phyloP scores from a whole-genome alignment of 2,113 vertebrate species.

The Neopipo cinnamomea region DNA sequence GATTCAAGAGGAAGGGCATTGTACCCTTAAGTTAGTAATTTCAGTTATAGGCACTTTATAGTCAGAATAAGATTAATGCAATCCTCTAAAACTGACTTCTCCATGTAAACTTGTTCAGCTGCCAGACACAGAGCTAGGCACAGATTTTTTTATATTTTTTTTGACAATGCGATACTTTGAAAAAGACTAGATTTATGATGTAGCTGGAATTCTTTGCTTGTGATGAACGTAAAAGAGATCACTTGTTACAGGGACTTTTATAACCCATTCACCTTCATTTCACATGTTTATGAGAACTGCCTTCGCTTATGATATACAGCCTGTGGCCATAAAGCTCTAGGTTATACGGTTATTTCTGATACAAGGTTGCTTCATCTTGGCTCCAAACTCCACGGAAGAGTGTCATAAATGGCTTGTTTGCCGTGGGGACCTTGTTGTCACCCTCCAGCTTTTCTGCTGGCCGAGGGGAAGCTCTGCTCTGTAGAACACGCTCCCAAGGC shows the following conservation, averaged over 20 bases:
- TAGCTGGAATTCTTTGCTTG: conserved; percentile 74
- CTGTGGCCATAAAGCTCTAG: conserved; percentile 73
- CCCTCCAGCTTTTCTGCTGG: conserved; percentile 35
- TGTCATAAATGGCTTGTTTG: conserved; percentile 77
- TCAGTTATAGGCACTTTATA: conserved; percentile 59
- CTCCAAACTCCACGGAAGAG: conserved; percentile 76
- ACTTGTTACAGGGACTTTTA: conserved; percentile 77
- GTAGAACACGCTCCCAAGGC: not conserved
- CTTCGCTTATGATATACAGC: conserved; percentile 76
- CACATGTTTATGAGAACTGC: conserved; percentile 77
- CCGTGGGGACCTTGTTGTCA: conserved; percentile 48
- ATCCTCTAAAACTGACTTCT: conserved; percentile 64
- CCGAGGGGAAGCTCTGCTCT: not conserved
- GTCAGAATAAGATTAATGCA: conserved; percentile 56
- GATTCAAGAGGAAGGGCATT: conserved; percentile 66
- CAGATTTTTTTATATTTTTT: conserved; percentile 16
- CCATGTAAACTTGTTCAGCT: conserved; percentile 62
- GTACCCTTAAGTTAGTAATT: conserved; percentile 63
- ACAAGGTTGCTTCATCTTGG: conserved; percentile 72
- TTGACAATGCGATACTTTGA: conserved; percentile 66
- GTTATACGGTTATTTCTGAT: conserved; percentile 76
- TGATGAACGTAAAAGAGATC: conserved; percentile 74
- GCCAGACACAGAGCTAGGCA: conserved; percentile 60
- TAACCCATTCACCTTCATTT: conserved; percentile 77
- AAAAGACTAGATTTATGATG: conserved; percentile 78